phyloP scores from a whole-genome alignment of 2,797 vertebrate species.

The Valencia hispanica region DNA sequence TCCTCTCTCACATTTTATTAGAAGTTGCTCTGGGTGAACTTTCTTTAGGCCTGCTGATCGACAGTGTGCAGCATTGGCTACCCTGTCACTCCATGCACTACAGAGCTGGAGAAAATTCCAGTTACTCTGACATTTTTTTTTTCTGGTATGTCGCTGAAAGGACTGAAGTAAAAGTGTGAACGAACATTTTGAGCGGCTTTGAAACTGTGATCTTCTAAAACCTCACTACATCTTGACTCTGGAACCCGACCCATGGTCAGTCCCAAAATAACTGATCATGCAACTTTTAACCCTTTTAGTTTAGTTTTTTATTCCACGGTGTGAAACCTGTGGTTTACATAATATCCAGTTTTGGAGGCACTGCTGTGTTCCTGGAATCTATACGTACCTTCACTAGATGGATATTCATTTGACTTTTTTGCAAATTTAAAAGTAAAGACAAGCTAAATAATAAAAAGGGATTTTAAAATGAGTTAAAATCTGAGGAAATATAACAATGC shows the following conservation, averaged over 20 bases:
- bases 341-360: constrained; percentile 36
- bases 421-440: neutral
- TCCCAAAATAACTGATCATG: constrained; percentile 53
- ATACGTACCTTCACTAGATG: neutral
- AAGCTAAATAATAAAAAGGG: neutral
- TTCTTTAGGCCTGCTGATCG: neutral
- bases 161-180: neutral
- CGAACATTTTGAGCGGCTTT: neutral
- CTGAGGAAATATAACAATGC: constrained; percentile 23
- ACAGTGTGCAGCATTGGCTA: neutral
- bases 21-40: neutral
- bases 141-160: neutral
- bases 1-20: neutral
- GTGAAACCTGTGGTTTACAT: constrained; percentile 31
- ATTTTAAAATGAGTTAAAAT: neutral
- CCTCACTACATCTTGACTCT: neutral
- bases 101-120: too few relatives aligned
- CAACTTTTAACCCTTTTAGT: constrained; percentile 51
- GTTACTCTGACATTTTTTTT: neutral
- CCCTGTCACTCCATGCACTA: neutral
- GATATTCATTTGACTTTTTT: constrained; percentile 7
- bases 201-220: neutral
- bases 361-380: constrained; percentile 49
- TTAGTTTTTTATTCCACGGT: constrained; percentile 69
- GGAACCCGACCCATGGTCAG: constrained; percentile 6